Evolutionary conservation across 2,888 invertebrate species (phyloP).

Genomic region (Amphipoea oculea): DNA sequence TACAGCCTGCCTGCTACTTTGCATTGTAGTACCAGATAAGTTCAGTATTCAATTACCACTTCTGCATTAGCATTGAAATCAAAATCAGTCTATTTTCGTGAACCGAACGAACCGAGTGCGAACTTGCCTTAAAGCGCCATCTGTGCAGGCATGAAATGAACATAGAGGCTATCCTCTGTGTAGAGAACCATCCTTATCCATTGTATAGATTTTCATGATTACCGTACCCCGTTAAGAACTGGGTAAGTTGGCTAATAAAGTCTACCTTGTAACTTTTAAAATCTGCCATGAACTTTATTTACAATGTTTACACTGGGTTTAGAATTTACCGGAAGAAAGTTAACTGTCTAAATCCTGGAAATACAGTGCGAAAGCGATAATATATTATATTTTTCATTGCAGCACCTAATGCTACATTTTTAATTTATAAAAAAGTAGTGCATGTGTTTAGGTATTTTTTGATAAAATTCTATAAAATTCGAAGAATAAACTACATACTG

Average conservation of each 20-base stretch:
- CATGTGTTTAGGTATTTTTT: no score
- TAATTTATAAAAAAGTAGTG: neutral
- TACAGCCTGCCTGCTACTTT: neutral
- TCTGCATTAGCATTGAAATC: conserved; percentile 4
- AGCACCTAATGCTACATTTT: neutral
- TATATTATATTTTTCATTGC: neutral
- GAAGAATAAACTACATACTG: neutral
- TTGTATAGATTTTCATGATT: neutral
- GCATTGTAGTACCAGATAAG: neutral
- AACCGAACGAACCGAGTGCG: neutral
- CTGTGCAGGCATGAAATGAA: conserved; percentile 1
- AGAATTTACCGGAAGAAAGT: conserved; percentile 7
- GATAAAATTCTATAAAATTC: no score
- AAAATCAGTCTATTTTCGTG: neutral
- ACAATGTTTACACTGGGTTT: neutral
- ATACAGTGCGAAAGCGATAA: neutral
- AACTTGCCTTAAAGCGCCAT: conserved; percentile 35
- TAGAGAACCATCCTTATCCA: neutral
- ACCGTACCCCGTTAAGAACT: neutral
- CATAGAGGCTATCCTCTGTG: neutral
- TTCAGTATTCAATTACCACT: neutral
- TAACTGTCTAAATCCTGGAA: conserved; percentile 1
- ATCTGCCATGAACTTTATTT: neutral
- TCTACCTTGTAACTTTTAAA: neutral
- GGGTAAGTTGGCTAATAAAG: no score